Evolutionary conservation across 2,113 vertebrate species (phyloP).

Genomic region (Orientallactaga bullata): DNA sequence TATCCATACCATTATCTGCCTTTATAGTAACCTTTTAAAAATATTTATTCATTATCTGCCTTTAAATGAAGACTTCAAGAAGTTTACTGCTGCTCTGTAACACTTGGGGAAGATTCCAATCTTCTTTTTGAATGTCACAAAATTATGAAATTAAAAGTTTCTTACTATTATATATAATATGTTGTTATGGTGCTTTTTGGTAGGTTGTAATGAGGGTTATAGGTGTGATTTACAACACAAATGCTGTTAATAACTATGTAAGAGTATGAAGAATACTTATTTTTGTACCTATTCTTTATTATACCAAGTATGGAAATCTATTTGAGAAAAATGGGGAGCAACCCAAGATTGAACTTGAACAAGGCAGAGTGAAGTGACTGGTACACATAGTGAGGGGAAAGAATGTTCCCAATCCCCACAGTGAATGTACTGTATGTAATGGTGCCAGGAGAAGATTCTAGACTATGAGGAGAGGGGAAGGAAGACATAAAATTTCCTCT

Average conservation of each 20-base stretch:
- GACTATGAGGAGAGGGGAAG: not conserved
- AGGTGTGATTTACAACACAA: not conserved
- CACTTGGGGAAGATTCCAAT: not conserved
- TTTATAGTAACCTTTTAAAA: too few relatives aligned
- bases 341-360: not conserved
- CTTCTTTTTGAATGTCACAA: not conserved
- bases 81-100: not conserved
- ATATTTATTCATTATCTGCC: not conserved
- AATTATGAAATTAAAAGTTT: slow-evolving; percentile 33
- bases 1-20: not conserved
- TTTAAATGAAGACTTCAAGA: not conserved
- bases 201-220: not conserved
- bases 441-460: not conserved
- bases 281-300: not conserved
- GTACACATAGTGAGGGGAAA: not conserved
- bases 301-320: not conserved
- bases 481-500: not conserved
- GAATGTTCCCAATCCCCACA: not conserved
- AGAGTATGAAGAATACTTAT: not conserved
- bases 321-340: slow-evolving; percentile 21
- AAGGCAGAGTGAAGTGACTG: not conserved
- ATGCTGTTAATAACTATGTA: not conserved
- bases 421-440: not conserved
- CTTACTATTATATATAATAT: not conserved
- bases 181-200: not conserved